A percentile compares a stretch with the other conserved stretches of the same genome.
phyloP scores from a whole-genome alignment of 1,140 invertebrate genomes.

The Meloidogyne exigua region DNA sequence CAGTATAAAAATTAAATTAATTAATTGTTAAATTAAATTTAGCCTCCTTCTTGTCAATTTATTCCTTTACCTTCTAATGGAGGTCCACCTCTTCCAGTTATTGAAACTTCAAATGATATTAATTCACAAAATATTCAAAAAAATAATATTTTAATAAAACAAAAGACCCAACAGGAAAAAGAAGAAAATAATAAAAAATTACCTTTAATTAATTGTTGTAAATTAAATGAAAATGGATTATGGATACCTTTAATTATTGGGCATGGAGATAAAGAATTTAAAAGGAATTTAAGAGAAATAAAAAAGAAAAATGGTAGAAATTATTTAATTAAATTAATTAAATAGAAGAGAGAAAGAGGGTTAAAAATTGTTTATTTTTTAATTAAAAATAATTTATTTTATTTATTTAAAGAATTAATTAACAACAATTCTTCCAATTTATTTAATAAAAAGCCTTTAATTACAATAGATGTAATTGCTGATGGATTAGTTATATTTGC shows the following conservation, averaged over 20 bases:
- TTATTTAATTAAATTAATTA: no score
- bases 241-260: conserved; percentile 6
- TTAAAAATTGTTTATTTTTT: no score
- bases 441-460: background rate
- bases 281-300: background rate
- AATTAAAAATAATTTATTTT: background rate
- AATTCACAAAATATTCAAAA: background rate
- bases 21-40: background rate
- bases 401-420: background rate
- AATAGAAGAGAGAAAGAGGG: no score
- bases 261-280: background rate
- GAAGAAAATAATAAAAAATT: background rate
- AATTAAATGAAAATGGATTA: conserved; percentile 7
- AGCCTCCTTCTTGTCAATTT: conserved; percentile 30
- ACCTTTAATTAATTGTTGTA: background rate
- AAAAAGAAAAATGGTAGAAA: background rate
- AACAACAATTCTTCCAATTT: background rate
- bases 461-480: conserved; percentile 20
- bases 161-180: background rate
- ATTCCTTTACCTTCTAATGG: conserved; percentile 30
- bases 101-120: conserved; percentile 14
- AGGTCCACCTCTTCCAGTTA: conserved; percentile 29
- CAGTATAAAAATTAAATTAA: conserved; percentile 26
- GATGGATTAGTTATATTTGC: conserved; percentile 24
- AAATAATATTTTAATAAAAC: background rate